Evolutionary conservation across 2,888 invertebrate genomes (phyloP), one percentile per base, ranked within the genome.

Genomic region (Cheilosia impressa): DNA sequence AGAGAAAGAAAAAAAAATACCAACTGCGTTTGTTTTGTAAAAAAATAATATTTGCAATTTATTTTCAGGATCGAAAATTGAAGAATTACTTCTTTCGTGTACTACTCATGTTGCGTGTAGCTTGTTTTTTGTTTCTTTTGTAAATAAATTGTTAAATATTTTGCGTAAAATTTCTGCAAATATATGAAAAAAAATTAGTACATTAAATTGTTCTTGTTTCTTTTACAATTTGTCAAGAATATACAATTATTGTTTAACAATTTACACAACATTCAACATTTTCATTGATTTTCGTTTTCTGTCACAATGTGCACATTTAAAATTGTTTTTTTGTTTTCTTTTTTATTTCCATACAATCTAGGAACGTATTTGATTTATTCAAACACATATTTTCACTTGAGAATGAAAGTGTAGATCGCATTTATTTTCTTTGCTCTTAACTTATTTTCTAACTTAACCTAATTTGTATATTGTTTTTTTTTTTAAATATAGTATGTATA

Each of bases 41-140:
- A 84, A 60, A 84, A 78, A 53, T 69, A 73, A 73, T 62, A 65
- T 80, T 75, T 76, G 71, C 80, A 66, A 75, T 84, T 84, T 84
- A 78, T 84, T 75, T 57, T 71, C 58, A 43, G 71, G 58, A 55
- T 72, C 55, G 34, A 62, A 45, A 45, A 69, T 80, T 84, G 41
- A 78, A 60, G 66, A 62, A 82, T 55, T 55, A 55, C 27, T 62
- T 52, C 55, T 19, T 78, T 78, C 43, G 58, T 77, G 69, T 71
- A 22, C 7, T 60, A 22, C 10, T 60, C 52, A 43, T 78, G 60
- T 60, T 66, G 60, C 17, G 60, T 68, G 58, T 22, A 58, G 50
- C n/a, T 38, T n/a, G 19, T 22, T 45, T 38, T 13, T 45, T 34
- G 53, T 27, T 9, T 45, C 57, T 57, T 4, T 72, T 79, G 78